Percentiles rank a stretch among this genome's conserved stretches.
Conservation (phyloP, 2,888 invertebrate genomes). For the Drosophila limbata region DNA sequence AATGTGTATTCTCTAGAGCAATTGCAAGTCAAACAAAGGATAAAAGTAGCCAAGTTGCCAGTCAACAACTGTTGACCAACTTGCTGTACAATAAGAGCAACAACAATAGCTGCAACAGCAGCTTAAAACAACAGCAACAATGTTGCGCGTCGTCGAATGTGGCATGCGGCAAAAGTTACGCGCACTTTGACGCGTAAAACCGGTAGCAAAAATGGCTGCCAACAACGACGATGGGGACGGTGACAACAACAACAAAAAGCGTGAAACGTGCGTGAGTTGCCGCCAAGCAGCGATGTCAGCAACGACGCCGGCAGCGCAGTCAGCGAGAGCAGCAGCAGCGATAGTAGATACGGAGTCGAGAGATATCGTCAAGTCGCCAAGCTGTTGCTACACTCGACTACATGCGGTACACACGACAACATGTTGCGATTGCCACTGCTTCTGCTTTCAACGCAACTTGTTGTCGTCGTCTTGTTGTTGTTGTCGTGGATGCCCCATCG, state of each 20-base stretch:
- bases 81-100: conserved; percentile 21
- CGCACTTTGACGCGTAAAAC: conserved; percentile 79
- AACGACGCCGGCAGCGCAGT: conserved; percentile 5
- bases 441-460: conserved; percentile 10
- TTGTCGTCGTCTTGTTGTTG: conserved; percentile 30
- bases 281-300: conserved; percentile 19
- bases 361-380: conserved; percentile 67
- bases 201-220: conserved; percentile 77
- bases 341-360: conserved; percentile 56
- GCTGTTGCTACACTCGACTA: conserved; percentile 72
- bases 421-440: conserved; percentile 45
- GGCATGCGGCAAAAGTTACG: conserved; percentile 77
- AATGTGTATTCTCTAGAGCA: neutral
- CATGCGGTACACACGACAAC: conserved; percentile 52
- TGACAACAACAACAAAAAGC: conserved; percentile 40
- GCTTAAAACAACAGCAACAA: conserved; percentile 39
- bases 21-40: conserved; percentile 29
- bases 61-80: conserved; percentile 18
- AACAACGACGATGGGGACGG: conserved; percentile 27
- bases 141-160: conserved; percentile 36
- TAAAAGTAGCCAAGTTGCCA: conserved; percentile 26
- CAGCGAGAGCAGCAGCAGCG: conserved; percentile 17
- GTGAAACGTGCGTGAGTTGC: conserved; percentile 68
- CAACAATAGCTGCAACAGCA: conserved; percentile 32
- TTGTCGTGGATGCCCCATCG: conserved; percentile 23